phyloP scores from a whole-genome alignment of 2,797 vertebrate genomes.

The Falco peregrinus region DNA sequence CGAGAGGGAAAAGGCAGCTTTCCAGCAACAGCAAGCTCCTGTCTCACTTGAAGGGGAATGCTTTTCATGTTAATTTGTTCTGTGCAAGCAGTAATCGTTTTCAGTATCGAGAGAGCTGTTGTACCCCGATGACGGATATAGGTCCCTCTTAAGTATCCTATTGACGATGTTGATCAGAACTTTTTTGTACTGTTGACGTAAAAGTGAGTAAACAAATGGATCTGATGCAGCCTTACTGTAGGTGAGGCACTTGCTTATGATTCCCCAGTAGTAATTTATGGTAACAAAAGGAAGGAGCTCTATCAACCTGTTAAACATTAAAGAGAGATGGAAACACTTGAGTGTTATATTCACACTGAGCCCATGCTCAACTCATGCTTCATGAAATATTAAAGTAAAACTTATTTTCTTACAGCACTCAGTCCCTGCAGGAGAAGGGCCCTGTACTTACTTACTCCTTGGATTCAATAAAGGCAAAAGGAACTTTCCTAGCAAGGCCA shows the following conservation, averaged over 20 bases:
- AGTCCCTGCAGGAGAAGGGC: background rate
- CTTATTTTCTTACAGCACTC: background rate
- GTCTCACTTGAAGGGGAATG: background rate
- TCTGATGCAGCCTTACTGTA: conserved; percentile 83
- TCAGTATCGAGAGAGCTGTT: conserved; percentile 81
- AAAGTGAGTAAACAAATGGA: conserved; percentile 83
- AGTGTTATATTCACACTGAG: conserved; percentile 14
- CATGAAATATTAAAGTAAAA: conserved; percentile 41
- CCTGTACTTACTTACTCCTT: background rate
- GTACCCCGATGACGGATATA: conserved; percentile 74
- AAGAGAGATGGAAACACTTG: conserved; percentile 38
- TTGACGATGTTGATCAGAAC: conserved; percentile 78
- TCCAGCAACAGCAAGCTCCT: background rate
- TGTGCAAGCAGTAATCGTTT: conserved; percentile 79
- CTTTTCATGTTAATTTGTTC: conserved; percentile 74
- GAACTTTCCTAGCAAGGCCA: background rate
- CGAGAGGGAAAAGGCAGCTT: background rate
- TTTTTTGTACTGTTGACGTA: conserved; percentile 83
- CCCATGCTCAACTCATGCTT: background rate
- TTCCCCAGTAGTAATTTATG: conserved; percentile 82
- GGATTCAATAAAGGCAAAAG: background rate
- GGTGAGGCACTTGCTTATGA: conserved; percentile 82
- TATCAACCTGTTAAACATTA: conserved; percentile 78
- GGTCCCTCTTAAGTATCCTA: conserved; percentile 75
- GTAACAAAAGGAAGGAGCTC: conserved; percentile 80